Evolutionary conservation across 2,797 vertebrate genomes (phyloP), one percentile per base, ranked within the genome.

Genomic region (Poecile montanus): DNA sequence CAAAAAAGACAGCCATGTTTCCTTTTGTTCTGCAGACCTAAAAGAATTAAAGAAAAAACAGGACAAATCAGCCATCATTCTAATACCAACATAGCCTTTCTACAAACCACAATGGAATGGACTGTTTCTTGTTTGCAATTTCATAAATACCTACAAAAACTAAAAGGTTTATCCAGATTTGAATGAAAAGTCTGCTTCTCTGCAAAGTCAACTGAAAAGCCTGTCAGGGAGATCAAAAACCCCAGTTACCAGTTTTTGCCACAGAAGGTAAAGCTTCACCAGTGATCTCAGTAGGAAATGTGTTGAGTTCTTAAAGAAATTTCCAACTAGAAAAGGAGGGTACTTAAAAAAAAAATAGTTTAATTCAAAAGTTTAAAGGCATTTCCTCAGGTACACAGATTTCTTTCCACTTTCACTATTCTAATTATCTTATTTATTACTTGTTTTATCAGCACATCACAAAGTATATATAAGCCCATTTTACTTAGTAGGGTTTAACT

Each of bases 1-100:
- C 92, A 99, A 98, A 93, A 98, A 98, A 34, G 96, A 96, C 56
- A 99, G 93, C 99, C 99, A 99, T 34, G 98, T 99, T 89, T 99
- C 98, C 95, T 98, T 99, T 90, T 98, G 98, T 75, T 99, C 99
- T 72, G 98, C 96, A 67, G 98, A 99, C 96, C 99, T 99, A 95
- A 50, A 97, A 96, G 75, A 92, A 89, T 95, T 56, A 87, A 4
- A 95, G 77, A 74, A 95, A 86, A 96, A 91, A 34, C 89, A 23
- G 19, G 38, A 84, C 68, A 67, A 82, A 96, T 95, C 53, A 96
- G 74, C 3, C 30, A 65, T 44, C 27, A 34, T 65, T 51, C 30
- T 61, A 74, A 47, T 25, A 75, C 5, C 47, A 94, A 83, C 88
- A 66, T 1, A 91, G 34, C 4, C 10, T 7, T 50, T 61, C 9